These are phyloP conservation scores for Beroe forskalii DNA, from an alignment of 37 sponge, comb jelly and placozoan genomes.

Conservation along the genomic window DNA sequence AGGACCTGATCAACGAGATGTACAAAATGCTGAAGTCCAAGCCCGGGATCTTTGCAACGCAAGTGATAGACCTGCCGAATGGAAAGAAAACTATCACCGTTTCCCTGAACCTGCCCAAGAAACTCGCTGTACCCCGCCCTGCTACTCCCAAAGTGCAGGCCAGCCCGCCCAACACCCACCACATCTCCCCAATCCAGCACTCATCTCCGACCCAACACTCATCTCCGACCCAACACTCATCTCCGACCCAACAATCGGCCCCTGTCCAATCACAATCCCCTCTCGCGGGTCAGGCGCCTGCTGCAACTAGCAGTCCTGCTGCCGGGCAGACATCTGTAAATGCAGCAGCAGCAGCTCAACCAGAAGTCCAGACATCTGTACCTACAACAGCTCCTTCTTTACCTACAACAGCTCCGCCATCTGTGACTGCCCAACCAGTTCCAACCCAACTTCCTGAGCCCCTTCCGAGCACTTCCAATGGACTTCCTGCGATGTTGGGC, in stretches of 20 bases:
- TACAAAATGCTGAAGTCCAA: background rate
- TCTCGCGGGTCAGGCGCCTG: background rate
- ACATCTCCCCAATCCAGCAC: background rate
- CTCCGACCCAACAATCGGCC: background rate
- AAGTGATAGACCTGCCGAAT: background rate
- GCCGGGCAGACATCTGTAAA: background rate
- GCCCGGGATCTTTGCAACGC: background rate
- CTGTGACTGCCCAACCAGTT: background rate
- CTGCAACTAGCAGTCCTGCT: background rate
- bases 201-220: background rate
- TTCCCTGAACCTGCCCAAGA: background rate
- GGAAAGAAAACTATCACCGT: slow-evolving; percentile 17
- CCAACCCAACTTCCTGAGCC: too few relatives aligned
- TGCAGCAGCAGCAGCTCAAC: background rate
- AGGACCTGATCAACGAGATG: background rate
- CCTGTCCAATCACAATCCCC: too few relatives aligned
- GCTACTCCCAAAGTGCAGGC: background rate
- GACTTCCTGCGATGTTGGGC: background rate
- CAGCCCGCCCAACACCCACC: background rate
- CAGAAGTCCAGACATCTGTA: too few relatives aligned
- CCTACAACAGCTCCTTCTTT: too few relatives aligned
- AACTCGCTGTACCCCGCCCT: background rate
- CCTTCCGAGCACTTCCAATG: background rate
- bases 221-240: background rate
- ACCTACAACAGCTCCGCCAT: too few relatives aligned